Evolutionary conservation across 2,113 vertebrate species (phyloP), one percentile per base, ranked within the genome.

Genomic region (Cranoglanis bouderius): DNA sequence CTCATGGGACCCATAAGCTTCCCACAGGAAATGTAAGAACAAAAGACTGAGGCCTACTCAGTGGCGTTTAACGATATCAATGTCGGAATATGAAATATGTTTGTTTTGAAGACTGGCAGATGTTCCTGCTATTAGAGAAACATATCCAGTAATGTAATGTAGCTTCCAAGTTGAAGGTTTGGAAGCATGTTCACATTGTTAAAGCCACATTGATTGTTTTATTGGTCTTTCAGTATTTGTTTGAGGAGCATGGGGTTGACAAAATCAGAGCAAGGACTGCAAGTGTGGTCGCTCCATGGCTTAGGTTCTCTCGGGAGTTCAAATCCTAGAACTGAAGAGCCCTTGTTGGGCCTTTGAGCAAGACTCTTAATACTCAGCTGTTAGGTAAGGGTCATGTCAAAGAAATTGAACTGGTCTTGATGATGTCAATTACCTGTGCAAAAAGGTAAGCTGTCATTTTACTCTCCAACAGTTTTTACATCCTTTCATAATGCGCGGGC

Each of bases 181-280:
- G 8, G 19, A 43, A 26, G 9, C 24, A 46, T 75, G 40, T 75
- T 29, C 4, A 40, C 19, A 40, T 19, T 40, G 70, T 21, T 8
- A 40, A 74, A 40, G 70, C 70, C 38, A 40, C 70, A 12, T 1
- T 5, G 19, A 40, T 24, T 16, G 72, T 24, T 74, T 74, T 13
- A n/a, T n/a, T 78, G 70, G 51, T 85, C 29, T 83, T 90, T 84
- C 55, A 80, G 32, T 83, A 70, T 63, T 88, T 82, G 21, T 84
- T 80, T 53, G 43, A 77, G 63, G 51, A 61, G 49, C 67, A 65
- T 81, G 53, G 49, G 32, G 1, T 24, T 51, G 70, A 86, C 67
- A 74, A 63, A 24, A 40, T 63, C 61, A 65, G 43, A 57, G 82
- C 75, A 86, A 83, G 43, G 53, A 82, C 43, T n/a, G 43, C 43